Base-by-base conservation (phyloP, 2,888 invertebrate genomes). In the Nebria brevicollis region DNA sequence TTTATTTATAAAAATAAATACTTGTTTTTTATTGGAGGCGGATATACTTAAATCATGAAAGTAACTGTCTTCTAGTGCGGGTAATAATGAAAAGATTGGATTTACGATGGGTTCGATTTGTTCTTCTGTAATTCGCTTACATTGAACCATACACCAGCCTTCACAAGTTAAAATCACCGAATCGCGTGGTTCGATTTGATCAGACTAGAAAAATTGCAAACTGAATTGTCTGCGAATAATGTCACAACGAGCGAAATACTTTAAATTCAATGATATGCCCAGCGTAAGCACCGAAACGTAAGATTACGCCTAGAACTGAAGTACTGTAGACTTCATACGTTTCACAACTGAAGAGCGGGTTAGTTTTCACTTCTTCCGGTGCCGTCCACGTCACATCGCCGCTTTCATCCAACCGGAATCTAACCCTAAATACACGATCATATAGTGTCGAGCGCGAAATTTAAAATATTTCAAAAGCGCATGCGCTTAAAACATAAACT, bases 221-320 rank as follows among this genome's bases (percentile, higher is more conserved):
- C 1, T 34, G 34, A 34, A 34, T 34, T 4, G 34, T 4, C 5
- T 34, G 34, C 1, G 5, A 34, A 34, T 34, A 4, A 34, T 4
- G 1, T 34, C 2, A 34, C n/a, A 2, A 20, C 4, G 3, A 25
- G 5, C 13, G 66, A 77, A 81, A 84, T 86, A 91, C 91, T 85
- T 87, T 89, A 87, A 93, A 94, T 87, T 93, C 93, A 84, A 94
- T 92, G 84, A 93, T 91, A 87, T 93, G 92, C 7, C 93, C 93
- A 64, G 91, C 92, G 86, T 92, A 92, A 66, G 93, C 92, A 43
- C 93, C 93, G 88, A 93, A 93, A 82, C 91, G 88, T 43, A 92
- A 87, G 83, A 90, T 88, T 10, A 90, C 88, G 20, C 88, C 87
- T 13, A 88, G 85, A 66, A 86, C 85, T 6, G 88, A 87, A 26